Percentiles rank a stretch among this genome's conserved stretches.
These are phyloP conservation scores for Menidia beryllina DNA, from an alignment of 2,113 vertebrate genomes.

Conservation along the genomic window DNA sequence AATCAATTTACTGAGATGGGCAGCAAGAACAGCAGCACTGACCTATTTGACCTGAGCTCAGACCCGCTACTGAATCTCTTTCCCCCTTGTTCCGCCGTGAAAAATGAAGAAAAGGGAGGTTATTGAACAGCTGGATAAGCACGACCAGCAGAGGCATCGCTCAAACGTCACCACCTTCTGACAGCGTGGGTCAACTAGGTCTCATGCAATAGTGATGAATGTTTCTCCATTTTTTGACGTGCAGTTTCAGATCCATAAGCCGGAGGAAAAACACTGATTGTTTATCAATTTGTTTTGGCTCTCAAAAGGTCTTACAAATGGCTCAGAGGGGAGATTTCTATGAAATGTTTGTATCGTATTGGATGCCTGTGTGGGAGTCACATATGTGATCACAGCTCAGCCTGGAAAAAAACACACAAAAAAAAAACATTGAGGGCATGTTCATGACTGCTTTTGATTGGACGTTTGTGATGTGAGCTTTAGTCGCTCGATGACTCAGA, in stretches of 20 bases:
- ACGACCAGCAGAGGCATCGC: slow-evolving; percentile 38
- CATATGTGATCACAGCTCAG: slow-evolving; percentile 24
- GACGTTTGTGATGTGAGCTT: slow-evolving; percentile 15
- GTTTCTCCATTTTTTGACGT: slow-evolving; percentile 5
- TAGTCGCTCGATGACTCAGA: slow-evolving; percentile 39
- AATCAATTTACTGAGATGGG: background rate
- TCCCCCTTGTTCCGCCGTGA: slow-evolving; percentile 5
- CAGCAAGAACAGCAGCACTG: background rate
- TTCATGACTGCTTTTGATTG: slow-evolving; percentile 35
- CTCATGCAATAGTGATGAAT: slow-evolving; percentile 54
- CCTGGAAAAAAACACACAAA: slow-evolving; percentile 11
- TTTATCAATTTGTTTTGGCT: background rate
- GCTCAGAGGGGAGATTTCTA: background rate
- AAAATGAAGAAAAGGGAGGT: slow-evolving; percentile 42
- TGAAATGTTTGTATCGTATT: slow-evolving; percentile 2
- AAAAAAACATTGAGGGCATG: slow-evolving; percentile 16
- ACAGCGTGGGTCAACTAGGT: slow-evolving; percentile 36
- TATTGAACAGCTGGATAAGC: slow-evolving; percentile 28
- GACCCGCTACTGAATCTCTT: background rate
- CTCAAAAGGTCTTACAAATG: background rate
- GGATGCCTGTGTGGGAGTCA: slow-evolving; percentile 20
- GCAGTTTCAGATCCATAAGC: slow-evolving; percentile 22
- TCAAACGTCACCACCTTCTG: slow-evolving; percentile 49
- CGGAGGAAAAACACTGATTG: slow-evolving; percentile 10
- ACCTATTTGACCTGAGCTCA: slow-evolving; percentile 20